phyloP scores from a whole-genome alignment of 2,797 vertebrate genomes.

The Balearica regulorum region DNA sequence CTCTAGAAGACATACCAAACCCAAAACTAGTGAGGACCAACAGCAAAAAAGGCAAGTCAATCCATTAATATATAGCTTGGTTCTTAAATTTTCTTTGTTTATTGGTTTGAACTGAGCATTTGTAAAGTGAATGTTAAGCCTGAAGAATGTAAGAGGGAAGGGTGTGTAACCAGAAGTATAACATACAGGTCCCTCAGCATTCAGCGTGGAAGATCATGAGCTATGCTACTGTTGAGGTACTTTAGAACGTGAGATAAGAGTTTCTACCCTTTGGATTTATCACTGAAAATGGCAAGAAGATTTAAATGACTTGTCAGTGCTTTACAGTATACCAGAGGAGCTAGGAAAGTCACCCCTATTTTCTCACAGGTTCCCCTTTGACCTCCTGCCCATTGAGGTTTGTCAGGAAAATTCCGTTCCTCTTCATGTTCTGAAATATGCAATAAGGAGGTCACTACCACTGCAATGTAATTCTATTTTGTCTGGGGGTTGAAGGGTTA shows the following conservation, averaged over 20 bases:
- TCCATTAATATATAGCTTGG: neutral
- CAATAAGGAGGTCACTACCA: neutral
- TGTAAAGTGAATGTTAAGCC: neutral
- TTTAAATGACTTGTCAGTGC: neutral
- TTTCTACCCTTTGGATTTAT: neutral
- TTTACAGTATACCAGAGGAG: neutral
- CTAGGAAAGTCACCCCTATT: neutral
- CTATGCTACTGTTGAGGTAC: neutral
- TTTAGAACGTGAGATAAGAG: neutral
- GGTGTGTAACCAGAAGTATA: neutral
- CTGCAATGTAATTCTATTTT: neutral
- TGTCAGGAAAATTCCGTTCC: neutral
- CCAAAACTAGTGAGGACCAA: constrained; percentile 16
- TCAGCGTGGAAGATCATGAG: neutral
- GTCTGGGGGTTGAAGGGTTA: neutral
- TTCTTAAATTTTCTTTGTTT: neutral
- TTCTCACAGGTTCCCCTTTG: neutral
- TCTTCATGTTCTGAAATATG: neutral
- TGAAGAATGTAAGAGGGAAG: neutral
- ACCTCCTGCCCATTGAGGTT: neutral
- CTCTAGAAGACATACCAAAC: neutral
- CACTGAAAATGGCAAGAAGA: neutral
- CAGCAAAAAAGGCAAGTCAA: constrained; percentile 60
- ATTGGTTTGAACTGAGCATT: neutral
- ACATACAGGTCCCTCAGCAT: neutral